Conservation (phyloP, 2,113 vertebrate species). For the Urocynchramus pylzowi region DNA sequence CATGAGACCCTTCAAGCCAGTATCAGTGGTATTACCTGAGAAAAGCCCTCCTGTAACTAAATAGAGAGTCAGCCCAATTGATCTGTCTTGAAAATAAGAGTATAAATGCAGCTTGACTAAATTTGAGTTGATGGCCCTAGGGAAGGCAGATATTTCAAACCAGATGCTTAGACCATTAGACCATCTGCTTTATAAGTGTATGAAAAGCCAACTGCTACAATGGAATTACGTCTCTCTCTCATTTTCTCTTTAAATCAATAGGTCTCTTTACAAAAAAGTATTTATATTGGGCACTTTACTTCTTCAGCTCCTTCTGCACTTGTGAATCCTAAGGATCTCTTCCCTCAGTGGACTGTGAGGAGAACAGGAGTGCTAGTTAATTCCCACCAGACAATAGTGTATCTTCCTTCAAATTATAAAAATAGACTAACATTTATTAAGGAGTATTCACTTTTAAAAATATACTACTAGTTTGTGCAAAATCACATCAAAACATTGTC, state of each 20-base stretch:
- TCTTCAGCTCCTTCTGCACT: neutral
- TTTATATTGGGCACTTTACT: neutral
- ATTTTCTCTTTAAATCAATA: neutral
- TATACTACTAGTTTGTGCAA: neutral
- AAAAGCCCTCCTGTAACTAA: neutral
- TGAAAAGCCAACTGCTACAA: constrained; percentile 8
- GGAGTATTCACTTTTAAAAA: neutral
- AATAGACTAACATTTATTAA: neutral
- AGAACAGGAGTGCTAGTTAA: neutral
- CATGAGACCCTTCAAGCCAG: neutral
- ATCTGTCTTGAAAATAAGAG: constrained; percentile 30
- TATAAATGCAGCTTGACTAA: constrained; percentile 9
- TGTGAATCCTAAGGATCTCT: neutral
- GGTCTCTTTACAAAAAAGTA: neutral
- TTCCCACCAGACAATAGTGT: neutral
- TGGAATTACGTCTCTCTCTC: neutral
- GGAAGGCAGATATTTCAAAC: constrained; percentile 47
- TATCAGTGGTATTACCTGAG: neutral
- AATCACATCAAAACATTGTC: neutral
- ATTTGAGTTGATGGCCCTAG: constrained; percentile 27
- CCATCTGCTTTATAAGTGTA: constrained; percentile 21
- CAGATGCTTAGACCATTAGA: constrained; percentile 58
- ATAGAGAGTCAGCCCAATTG: neutral
- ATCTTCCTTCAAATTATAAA: neutral
- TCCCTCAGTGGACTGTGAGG: neutral